phyloP scores from a whole-genome alignment of 2,888 invertebrate species.

The Galerucella calmariensis region DNA sequence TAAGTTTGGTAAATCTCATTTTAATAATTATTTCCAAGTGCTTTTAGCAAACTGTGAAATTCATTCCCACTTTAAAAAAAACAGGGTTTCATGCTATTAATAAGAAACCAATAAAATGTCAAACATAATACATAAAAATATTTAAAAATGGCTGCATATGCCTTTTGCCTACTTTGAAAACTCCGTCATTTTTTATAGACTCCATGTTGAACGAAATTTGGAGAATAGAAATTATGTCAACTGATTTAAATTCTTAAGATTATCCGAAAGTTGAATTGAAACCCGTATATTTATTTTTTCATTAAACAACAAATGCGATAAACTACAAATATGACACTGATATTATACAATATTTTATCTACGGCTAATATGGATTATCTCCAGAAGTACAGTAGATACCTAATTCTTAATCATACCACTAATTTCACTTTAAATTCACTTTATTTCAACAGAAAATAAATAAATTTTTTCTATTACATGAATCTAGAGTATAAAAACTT shows the following conservation, averaged over 20 bases:
- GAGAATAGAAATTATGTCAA: background rate
- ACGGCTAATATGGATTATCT: too few species aligned
- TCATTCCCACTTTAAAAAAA: constrained; percentile 46
- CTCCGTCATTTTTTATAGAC: constrained; percentile 46
- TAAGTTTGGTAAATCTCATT: too few species aligned
- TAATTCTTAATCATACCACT: too few species aligned
- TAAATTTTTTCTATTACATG: background rate
- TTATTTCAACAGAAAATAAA: too few species aligned
- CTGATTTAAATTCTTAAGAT: background rate
- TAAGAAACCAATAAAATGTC: constrained; percentile 52
- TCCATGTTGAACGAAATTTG: background rate
- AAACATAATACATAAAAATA: constrained; percentile 51
- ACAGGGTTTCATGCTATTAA: constrained; percentile 50
- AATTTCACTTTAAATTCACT: too few species aligned
- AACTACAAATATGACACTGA: too few species aligned
- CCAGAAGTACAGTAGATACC: too few species aligned
- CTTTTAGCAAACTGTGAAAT: constrained; percentile 33
- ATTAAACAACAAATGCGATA: too few species aligned
- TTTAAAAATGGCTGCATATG: constrained; percentile 51
- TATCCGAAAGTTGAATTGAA: too few species aligned
- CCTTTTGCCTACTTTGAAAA: constrained; percentile 50
- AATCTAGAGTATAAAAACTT: background rate
- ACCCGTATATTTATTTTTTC: too few species aligned
- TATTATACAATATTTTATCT: too few species aligned
- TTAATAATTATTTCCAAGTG: background rate